Base-by-base conservation (phyloP, 2,113 vertebrate species). In the Cochlearius cochlearius region DNA sequence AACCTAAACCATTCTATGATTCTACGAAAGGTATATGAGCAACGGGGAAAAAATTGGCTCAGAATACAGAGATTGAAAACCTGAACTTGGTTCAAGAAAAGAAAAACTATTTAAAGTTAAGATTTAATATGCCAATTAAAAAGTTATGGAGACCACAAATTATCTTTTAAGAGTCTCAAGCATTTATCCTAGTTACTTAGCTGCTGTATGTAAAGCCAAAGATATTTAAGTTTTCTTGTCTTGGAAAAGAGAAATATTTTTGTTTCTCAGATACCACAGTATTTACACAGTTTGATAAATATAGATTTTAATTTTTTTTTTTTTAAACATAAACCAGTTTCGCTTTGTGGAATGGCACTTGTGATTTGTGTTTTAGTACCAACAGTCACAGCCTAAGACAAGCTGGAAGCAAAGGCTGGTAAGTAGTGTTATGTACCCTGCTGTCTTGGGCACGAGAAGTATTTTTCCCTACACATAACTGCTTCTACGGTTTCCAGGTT, bases 381-480 rank as follows among this genome's bases (percentile, higher is more conserved):
- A 94, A 41, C 18, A 43, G 43, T 34, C 41, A 86, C 18, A 91
- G 64, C 25, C 41, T 25, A 76, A 45, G 25, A 76, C 41, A 73
- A 77, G 19, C 7, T 90, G 43, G 60, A 78, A 75, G 52, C 12
- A 90, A 71, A 68, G 73, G 56, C 12, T 80, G 22, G 11, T 12
- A 79, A 75, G 23, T 9, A 18, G 12, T 30, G 12, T 36, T 71
- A 43, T 0, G 10, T 52, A 84, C 16, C 7, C 17, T 66, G 19
- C 6, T 4, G 10, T 23, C 49, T 30, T 32, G 15, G 25, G 34
- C 45, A 86, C 0, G 0, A 58, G 16, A 41, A 77, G 14, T 30
- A 50, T 22, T 74, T 88, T 63, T 88, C 52, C 11, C 47, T 72
- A 39, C 27, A 25, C 18, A 2, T 55, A 77, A 83, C 21, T 76